Evolutionary conservation across 2,888 invertebrate genomes (phyloP), one percentile per base, ranked within the genome.

Genomic region (Limenitis camilla): DNA sequence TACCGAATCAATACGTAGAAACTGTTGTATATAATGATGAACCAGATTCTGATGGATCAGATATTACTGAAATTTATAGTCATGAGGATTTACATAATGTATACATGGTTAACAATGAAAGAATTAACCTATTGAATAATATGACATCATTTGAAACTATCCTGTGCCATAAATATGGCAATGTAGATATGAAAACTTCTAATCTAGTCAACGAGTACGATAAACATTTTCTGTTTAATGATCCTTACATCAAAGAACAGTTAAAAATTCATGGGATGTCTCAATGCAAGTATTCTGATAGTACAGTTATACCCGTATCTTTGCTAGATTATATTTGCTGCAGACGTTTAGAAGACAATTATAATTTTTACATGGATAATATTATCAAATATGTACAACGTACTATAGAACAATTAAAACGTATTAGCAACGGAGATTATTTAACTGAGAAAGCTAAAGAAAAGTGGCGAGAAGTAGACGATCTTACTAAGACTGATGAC

Each of bases 391-490:
- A 85, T 53, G 84, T 84, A 0, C 75, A 76, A 50, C 71, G 80
- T 47, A 83, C 83, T 1, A 84, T 87, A 49, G 84, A 85, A 3
- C 85, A 87, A 57, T 63, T 87, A n/a, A 85, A 81, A 61, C 76
- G 84, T 10, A 86, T 87, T 27, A 85, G 85, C 56, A 84, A 87
- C 49, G 87, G 87, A 1, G 87, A 87, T 56, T 87, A 78, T 58
- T 69, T 87, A 52, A 83, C 83, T 4, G 83, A 82, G 1, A 78
- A 64, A 63, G 81, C 72, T n/a, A 85, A 78, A 61, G 74, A 81
- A 55, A 86, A 80, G 60, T 87, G 87, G 87, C 72, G 64, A 42
- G 77, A 81, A 62, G 68, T 72, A 0, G 60, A 61, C 5, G 48
- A 61, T 4, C 47, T 31, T 39, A 40, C 48, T 6, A 45, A 42